phyloP scores from a whole-genome alignment of 2,797 vertebrate species.

The Acestrorhynchus altus region DNA sequence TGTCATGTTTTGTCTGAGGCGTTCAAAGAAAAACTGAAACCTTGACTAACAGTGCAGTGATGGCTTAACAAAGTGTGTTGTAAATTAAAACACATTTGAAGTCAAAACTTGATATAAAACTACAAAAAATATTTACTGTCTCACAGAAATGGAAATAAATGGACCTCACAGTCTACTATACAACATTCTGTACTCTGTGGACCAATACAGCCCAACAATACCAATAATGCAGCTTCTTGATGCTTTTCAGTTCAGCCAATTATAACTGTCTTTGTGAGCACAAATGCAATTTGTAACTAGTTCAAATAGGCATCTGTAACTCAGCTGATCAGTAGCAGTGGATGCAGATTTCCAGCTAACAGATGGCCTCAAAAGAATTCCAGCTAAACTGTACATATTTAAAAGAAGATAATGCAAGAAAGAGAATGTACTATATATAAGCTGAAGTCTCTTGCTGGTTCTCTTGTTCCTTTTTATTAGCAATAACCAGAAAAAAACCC shows the following conservation, averaged over 20 bases:
- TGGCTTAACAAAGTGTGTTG: neutral
- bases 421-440: neutral
- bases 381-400: conserved; percentile 27
- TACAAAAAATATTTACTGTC: neutral
- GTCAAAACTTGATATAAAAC: neutral
- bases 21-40: neutral
- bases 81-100: neutral
- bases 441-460: neutral
- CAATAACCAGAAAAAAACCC: neutral
- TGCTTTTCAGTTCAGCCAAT: neutral
- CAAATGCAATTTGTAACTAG: neutral
- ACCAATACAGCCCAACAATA: too few species aligned
- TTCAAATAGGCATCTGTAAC: too few species aligned
- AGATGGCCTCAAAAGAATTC: conserved; percentile 36
- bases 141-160: neutral
- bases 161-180: too few species aligned
- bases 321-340: conserved; percentile 60
- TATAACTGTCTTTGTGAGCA: neutral
- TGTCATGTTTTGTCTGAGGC: neutral
- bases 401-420: neutral
- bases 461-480: too few species aligned
- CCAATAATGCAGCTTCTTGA: neutral
- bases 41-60: neutral
- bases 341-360: conserved; percentile 13
- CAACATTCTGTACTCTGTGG: neutral